Evolutionary conservation across 2,113 vertebrate species (phyloP).

Genomic region (Oncorhynchus mykiss): DNA sequence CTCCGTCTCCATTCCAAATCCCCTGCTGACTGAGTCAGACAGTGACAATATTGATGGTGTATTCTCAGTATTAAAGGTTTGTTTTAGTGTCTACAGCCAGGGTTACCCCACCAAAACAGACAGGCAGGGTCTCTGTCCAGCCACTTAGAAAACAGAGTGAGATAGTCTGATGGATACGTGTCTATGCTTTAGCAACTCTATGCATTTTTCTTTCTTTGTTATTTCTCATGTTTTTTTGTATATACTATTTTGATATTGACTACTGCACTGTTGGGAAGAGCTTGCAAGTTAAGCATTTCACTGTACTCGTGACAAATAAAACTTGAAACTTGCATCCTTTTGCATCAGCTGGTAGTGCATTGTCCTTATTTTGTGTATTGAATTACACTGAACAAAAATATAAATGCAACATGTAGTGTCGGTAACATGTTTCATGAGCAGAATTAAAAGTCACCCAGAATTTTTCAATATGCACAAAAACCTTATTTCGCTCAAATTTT

Average conservation of each 20-base stretch:
- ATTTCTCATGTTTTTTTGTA: no score
- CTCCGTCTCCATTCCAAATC: conserved; percentile 2
- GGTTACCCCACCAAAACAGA: conserved; percentile 9
- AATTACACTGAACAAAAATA: not conserved
- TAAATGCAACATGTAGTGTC: no score
- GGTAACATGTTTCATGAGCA: no score
- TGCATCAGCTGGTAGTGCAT: not conserved
- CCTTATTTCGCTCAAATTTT: no score
- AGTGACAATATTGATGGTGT: conserved; percentile 39
- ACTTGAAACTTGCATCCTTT: not conserved
- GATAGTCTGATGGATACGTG: not conserved
- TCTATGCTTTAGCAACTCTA: not conserved
- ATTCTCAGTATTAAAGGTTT: conserved; percentile 41
- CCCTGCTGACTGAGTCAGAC: conserved; percentile 34
- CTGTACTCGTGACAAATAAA: no score
- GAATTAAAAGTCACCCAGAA: no score
- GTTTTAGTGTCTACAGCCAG: conserved; percentile 35
- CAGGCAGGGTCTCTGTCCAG: conserved; percentile 18
- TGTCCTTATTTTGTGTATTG: not conserved
- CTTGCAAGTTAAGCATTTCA: no score
- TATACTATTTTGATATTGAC: no score
- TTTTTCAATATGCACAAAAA: no score
- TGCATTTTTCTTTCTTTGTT: not conserved
- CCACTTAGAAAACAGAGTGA: conserved; percentile 15
- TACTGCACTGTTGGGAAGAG: no score